phyloP scores from a whole-genome alignment of 2,113 vertebrate species.

The Lanius ludovicianus region DNA sequence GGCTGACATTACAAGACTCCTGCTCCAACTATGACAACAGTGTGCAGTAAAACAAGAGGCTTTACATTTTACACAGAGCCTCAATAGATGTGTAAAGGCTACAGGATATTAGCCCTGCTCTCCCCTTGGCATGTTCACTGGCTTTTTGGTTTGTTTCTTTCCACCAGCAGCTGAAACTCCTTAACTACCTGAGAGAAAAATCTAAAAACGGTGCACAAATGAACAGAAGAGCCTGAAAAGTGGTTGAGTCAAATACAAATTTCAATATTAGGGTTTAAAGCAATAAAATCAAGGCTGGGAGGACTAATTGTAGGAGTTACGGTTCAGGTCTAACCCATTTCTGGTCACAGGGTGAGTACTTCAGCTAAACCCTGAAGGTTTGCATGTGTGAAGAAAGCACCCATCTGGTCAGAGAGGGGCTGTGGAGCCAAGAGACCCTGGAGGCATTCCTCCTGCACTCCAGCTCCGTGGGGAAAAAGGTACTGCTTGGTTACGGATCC shows the following conservation, averaged over 20 bases:
- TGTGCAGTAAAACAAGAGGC: not conserved
- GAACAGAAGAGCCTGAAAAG: not conserved
- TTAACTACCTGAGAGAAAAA: not conserved
- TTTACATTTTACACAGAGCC: not conserved
- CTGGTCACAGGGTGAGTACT: not conserved
- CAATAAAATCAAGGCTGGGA: not conserved
- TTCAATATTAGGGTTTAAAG: not conserved
- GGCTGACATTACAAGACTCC: constrained; percentile 26
- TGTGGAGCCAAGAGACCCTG: not conserved
- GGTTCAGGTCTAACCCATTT: not conserved
- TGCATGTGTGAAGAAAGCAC: not conserved
- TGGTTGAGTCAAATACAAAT: not conserved
- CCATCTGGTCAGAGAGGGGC: not conserved
- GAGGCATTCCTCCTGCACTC: not conserved
- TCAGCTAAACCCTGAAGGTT: not conserved
- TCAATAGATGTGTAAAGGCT: not conserved
- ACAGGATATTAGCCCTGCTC: not conserved
- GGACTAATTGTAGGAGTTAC: not conserved
- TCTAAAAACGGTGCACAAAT: not conserved
- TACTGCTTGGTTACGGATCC: not conserved
- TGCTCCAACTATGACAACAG: not conserved
- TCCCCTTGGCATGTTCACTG: not conserved
- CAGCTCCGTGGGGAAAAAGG: not conserved
- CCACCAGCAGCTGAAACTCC: not conserved
- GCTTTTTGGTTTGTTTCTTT: not conserved